phyloP scores from a whole-genome alignment of 2,888 invertebrate species.

The Eupithecia pulchellata region DNA sequence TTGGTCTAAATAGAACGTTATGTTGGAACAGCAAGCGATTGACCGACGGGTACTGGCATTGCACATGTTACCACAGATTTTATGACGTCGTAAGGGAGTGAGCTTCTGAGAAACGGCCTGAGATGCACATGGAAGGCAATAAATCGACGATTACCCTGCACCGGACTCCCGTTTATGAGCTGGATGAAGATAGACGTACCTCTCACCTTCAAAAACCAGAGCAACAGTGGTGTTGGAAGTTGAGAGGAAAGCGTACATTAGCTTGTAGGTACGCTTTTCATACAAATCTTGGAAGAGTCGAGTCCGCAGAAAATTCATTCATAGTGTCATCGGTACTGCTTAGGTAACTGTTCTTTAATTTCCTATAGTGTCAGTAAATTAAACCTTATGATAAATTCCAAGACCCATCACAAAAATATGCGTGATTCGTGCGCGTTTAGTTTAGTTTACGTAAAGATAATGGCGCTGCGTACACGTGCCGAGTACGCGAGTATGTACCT shows the following conservation, averaged over 20 bases:
- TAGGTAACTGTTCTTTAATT: not conserved
- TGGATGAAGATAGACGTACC: conserved; percentile 21
- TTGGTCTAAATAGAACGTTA: conserved; percentile 29
- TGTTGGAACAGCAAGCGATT: conserved; percentile 40
- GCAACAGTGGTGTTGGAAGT: not conserved
- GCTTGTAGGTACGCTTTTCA: not conserved
- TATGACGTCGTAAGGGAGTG: conserved; percentile 77
- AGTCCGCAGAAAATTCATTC: not conserved
- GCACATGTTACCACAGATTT: conserved; percentile 83
- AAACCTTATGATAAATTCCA: not conserved
- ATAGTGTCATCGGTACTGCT: not conserved
- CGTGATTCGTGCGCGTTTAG: conserved; percentile 36
- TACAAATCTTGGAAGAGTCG: not conserved
- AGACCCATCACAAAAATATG: conserved; percentile 41
- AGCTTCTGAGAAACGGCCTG: conserved; percentile 76
- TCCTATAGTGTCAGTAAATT: not conserved
- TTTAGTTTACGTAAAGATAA: conserved; percentile 54
- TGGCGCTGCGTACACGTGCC: conserved; percentile 52
- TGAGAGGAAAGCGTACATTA: not conserved
- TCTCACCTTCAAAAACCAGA: conserved; percentile 24
- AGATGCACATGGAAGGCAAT: conserved; percentile 76
- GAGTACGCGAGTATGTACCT: conserved; percentile 37
- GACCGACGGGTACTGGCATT: conserved; percentile 59
- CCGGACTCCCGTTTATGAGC: conserved; percentile 36
- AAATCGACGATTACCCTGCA: conserved; percentile 72